Percentiles rank a stretch among this genome's conserved stretches.
Conservation (phyloP, 2,797 vertebrate genomes). For the Hylomyscus alleni region DNA sequence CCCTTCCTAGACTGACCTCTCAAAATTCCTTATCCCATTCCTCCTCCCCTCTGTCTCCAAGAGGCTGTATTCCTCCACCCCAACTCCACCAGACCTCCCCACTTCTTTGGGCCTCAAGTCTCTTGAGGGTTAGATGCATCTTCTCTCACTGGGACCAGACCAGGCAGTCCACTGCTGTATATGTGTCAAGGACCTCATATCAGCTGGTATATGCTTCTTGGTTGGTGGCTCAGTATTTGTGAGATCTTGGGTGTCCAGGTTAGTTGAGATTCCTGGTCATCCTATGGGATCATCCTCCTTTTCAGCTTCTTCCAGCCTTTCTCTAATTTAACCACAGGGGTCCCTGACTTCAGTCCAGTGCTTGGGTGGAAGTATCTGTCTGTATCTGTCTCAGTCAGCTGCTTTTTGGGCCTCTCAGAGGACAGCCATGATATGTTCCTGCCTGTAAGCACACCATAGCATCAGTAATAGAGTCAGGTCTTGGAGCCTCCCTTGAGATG, state of each 20-base stretch:
- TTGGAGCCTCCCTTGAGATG: background rate
- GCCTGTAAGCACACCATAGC: background rate
- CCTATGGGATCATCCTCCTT: no score
- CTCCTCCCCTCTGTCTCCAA: background rate
- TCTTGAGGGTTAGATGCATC: background rate
- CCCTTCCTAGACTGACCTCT: fast-evolving
- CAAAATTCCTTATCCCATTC: background rate
- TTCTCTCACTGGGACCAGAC: background rate
- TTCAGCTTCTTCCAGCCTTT: no score
- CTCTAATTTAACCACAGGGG: background rate
- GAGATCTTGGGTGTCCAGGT: no score
- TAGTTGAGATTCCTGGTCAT: no score
- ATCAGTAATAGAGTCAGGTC: background rate
- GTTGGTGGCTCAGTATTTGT: background rate
- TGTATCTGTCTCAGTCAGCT: background rate
- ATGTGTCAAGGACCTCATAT: background rate
- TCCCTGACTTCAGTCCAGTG: background rate
- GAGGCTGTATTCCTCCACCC: fast-evolving
- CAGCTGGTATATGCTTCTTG: background rate
- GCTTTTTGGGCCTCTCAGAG: background rate
- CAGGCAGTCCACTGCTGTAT: background rate
- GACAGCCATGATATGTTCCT: no score
- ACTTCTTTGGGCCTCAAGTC: background rate
- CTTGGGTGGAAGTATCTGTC: background rate
- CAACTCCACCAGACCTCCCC: background rate